Percentiles rank a stretch among this genome's conserved stretches.
These are phyloP conservation scores for Remorina albescens DNA, from an alignment of 2,797 vertebrate species.

Conservation along the genomic window DNA sequence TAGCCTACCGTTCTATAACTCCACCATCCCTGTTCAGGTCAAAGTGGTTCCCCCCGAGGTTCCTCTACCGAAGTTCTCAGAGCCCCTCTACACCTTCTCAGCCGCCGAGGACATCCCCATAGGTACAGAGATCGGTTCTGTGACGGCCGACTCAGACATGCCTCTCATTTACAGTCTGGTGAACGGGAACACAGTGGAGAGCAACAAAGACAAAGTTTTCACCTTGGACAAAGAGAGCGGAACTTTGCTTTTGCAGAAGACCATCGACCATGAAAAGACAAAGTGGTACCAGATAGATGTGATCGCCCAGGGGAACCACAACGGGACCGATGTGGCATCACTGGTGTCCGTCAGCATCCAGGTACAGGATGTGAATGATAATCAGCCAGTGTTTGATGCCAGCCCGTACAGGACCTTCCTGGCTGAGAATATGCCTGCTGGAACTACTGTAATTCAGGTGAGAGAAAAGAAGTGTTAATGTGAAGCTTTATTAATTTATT, in stretches of 20 bases:
- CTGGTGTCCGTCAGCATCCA: conserved; percentile 95
- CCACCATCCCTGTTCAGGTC: conserved; percentile 91
- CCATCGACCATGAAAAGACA: conserved; percentile 94
- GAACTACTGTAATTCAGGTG: conserved; percentile 94
- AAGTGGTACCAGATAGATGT: conserved; percentile 97
- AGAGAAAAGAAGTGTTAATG: conserved; percentile 15
- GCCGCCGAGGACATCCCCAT: conserved; percentile 92
- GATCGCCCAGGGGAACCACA: conserved; percentile 91
- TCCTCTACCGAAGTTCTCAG: conserved; percentile 93
- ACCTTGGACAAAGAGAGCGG: conserved; percentile 90
- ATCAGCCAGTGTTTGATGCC: conserved; percentile 94
- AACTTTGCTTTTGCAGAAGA: conserved; percentile 90
- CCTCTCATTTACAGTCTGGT: conserved; percentile 97
- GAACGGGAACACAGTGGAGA: conserved; percentile 94
- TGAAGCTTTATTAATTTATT: too few species aligned
- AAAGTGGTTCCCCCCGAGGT: conserved; percentile 93
- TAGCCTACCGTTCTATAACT: conserved; percentile 92
- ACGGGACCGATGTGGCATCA: conserved; percentile 90
- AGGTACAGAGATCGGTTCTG: conserved; percentile 92
- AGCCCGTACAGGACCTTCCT: conserved; percentile 94
- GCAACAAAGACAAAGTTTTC: conserved; percentile 93
- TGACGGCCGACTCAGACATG: conserved; percentile 90
- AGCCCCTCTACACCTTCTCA: conserved; percentile 95
- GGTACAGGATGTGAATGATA: conserved; percentile 97
- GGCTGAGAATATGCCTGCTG: conserved; percentile 94